Evolutionary conservation across 2,113 vertebrate genomes (phyloP).

Genomic region (Nibea albiflora): DNA sequence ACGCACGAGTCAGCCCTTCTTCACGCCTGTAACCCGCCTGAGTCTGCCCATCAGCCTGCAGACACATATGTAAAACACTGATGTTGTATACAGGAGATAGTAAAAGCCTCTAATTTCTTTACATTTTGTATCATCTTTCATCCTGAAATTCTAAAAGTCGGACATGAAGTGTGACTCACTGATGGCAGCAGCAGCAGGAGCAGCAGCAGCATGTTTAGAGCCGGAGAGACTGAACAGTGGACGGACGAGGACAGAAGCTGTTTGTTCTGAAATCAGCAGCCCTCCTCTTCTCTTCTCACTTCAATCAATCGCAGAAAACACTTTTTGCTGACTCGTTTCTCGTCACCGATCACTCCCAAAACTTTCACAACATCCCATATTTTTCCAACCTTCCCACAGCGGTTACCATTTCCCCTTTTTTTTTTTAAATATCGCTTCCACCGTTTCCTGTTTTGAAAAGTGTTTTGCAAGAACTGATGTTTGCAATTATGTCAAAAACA

Average conservation of each 20-base stretch:
- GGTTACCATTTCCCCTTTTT: too few species aligned
- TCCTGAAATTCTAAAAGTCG: background rate
- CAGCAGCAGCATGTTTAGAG: conserved; percentile 61
- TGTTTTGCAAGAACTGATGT: too few species aligned
- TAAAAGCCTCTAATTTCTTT: background rate
- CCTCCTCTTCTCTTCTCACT: background rate
- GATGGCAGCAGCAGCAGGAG: conserved; percentile 61
- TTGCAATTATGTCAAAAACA: too few species aligned
- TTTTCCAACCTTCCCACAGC: too few species aligned
- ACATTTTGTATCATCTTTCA: background rate
- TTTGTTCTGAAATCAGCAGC: background rate
- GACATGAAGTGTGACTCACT: conserved; percentile 63
- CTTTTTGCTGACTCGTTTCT: background rate
- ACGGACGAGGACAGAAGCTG: background rate
- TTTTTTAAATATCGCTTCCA: too few species aligned
- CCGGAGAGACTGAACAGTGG: background rate
- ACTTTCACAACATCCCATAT: too few species aligned
- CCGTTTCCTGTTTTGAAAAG: too few species aligned
- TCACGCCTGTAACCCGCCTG: conserved; percentile 58
- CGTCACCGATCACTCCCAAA: too few species aligned
- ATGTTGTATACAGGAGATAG: background rate
- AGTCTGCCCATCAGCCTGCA: conserved; percentile 49
- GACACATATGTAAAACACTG: conserved; percentile 17
- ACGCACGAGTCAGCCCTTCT: conserved; percentile 42
- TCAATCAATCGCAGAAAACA: background rate